phyloP scores from a whole-genome alignment of 2,888 invertebrate species.

The Cheilosia pagana region DNA sequence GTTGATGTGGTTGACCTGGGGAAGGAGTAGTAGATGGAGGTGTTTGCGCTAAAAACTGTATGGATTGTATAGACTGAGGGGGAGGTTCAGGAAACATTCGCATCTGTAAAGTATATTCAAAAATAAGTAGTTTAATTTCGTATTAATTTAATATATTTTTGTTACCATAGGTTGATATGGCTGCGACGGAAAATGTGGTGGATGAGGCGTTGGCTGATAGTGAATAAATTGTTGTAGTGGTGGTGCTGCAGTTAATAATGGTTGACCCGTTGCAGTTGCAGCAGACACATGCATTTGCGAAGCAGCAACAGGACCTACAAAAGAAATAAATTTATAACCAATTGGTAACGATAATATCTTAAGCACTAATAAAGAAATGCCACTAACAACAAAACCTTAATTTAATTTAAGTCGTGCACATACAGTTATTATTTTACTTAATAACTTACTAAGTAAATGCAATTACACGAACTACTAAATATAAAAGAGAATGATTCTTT shows the following conservation, averaged over 20 bases:
- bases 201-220: constrained; percentile 86
- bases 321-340: constrained; percentile 6
- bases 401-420: too few species aligned
- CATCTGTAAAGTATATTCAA: constrained; percentile 81
- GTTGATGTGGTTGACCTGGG: constrained; percentile 85
- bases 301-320: constrained; percentile 84
- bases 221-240: constrained; percentile 89
- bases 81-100: constrained; percentile 88
- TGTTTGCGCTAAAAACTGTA: constrained; percentile 85
- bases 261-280: constrained; percentile 89
- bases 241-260: constrained; percentile 91
- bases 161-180: constrained; percentile 84
- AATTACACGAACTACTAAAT: too few species aligned
- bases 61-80: constrained; percentile 84
- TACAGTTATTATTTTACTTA: too few species aligned
- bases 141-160: background rate
- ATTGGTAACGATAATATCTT: too few species aligned
- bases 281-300: constrained; percentile 91
- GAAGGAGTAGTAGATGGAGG: constrained; percentile 85
- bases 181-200: constrained; percentile 84
- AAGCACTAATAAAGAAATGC: too few species aligned
- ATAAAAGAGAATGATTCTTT: too few species aligned
- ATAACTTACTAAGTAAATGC: too few species aligned
- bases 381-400: too few species aligned
- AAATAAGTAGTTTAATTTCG: constrained; percentile 18